phyloP scores from a whole-genome alignment of 2,113 vertebrate species.

The Hippocampus barbouri region DNA sequence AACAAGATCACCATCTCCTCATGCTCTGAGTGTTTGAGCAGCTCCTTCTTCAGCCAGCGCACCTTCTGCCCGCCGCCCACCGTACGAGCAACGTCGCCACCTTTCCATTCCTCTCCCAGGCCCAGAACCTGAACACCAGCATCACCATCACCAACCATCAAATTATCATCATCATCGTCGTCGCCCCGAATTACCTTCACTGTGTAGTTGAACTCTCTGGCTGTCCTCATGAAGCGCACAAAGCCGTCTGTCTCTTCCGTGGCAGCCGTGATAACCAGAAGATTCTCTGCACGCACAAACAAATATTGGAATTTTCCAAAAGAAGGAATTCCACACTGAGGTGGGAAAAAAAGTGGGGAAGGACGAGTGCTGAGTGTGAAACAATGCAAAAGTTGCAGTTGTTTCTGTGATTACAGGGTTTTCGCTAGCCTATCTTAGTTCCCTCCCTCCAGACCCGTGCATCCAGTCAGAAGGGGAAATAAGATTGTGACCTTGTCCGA shows the following conservation, averaged over 20 bases:
- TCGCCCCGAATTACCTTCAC: slow-evolving; percentile 67
- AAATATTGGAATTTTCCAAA: neutral
- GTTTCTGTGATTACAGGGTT: neutral
- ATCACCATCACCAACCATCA: neutral
- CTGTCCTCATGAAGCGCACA: slow-evolving; percentile 77
- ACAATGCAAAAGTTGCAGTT: neutral
- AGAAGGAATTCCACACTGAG: neutral
- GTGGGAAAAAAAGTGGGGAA: neutral
- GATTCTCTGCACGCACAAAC: slow-evolving; percentile 66
- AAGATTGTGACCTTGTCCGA: too few relatives aligned
- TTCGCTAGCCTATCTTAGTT: neutral
- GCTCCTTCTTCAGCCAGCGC: slow-evolving; percentile 83
- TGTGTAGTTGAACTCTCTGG: slow-evolving; percentile 81
- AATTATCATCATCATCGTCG: neutral
- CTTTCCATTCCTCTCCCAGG: slow-evolving; percentile 78
- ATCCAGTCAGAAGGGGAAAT: too few relatives aligned
- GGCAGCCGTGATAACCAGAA: slow-evolving; percentile 83
- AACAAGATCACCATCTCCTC: slow-evolving; percentile 79
- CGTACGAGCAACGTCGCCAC: slow-evolving; percentile 73
- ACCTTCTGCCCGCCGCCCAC: slow-evolving; percentile 91
- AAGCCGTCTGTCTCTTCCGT: slow-evolving; percentile 82
- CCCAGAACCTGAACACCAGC: slow-evolving; percentile 62
- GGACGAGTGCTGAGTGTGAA: neutral
- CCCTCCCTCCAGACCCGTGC: neutral
- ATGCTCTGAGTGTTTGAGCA: slow-evolving; percentile 69